These are phyloP conservation scores for Aphelocoma coerulescens DNA, from an alignment of 2,113 vertebrate genomes.

Conservation along the genomic window DNA sequence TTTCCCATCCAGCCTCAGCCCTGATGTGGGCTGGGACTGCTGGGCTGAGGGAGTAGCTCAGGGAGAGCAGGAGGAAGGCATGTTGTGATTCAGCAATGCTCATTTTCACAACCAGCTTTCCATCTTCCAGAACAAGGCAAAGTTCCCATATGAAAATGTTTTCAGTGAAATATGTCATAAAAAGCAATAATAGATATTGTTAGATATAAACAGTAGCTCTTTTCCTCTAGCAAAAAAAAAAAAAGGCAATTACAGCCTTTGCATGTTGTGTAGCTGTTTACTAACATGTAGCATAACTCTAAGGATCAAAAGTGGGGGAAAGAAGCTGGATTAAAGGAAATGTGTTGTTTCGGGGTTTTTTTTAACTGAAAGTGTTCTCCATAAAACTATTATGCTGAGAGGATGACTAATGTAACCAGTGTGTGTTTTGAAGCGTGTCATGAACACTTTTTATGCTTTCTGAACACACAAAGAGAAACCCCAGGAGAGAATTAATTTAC, in stretches of 20 bases:
- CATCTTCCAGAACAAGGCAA: background rate
- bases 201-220: background rate
- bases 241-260: background rate
- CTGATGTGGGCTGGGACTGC: background rate
- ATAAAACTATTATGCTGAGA: slow-evolving; percentile 32
- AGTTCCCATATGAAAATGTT: background rate
- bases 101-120: background rate
- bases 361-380: slow-evolving; percentile 27
- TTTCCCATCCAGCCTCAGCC: background rate
- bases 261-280: background rate
- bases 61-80: background rate
- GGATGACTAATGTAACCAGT: slow-evolving; percentile 52
- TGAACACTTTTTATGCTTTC: slow-evolving; percentile 55
- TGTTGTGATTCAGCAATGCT: background rate
- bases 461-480: slow-evolving; percentile 51
- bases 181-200: background rate
- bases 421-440: slow-evolving; percentile 48
- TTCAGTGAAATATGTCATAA: background rate
- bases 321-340: slow-evolving; percentile 20
- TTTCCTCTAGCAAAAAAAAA: background rate
- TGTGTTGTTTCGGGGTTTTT: background rate
- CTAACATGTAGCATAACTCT: background rate
- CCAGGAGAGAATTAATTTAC: slow-evolving; percentile 57
- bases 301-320: background rate
- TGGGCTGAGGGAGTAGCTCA: background rate